Conservation (phyloP, 2,113 vertebrate species). For the Austrofundulus limnaeus region DNA sequence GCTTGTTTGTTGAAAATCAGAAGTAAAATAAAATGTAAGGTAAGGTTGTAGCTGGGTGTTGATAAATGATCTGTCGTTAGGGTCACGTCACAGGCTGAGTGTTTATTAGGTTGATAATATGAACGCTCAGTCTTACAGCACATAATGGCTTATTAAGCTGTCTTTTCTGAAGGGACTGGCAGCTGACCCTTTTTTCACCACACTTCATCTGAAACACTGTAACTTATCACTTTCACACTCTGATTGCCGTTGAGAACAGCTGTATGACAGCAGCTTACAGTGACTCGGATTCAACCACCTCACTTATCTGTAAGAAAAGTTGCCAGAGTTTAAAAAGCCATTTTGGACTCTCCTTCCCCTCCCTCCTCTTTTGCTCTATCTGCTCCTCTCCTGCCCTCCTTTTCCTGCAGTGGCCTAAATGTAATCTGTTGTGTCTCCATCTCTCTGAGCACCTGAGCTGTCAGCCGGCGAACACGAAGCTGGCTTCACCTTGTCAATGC, state of each 20-base stretch:
- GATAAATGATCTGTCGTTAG: too few relatives aligned
- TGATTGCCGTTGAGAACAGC: background rate
- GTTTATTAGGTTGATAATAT: too few relatives aligned
- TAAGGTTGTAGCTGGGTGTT: too few relatives aligned
- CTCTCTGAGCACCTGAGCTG: constrained; percentile 74
- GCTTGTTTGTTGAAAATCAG: too few relatives aligned
- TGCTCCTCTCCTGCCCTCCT: background rate
- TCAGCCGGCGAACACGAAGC: constrained; percentile 60
- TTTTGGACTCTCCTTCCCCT: constrained; percentile 18
- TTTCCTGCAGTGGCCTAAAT: constrained; percentile 58
- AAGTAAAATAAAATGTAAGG: too few relatives aligned
- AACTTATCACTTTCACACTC: background rate
- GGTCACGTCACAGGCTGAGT: too few relatives aligned
- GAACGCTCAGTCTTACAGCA: background rate
- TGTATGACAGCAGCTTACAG: background rate
- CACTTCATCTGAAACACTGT: background rate
- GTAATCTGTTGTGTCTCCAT: constrained; percentile 72
- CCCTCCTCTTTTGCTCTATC: constrained; percentile 13
- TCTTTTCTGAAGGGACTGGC: background rate
- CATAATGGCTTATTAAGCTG: background rate
- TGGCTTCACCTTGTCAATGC: constrained; percentile 69
- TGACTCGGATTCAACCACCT: constrained; percentile 10
- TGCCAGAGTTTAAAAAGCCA: constrained; percentile 28
- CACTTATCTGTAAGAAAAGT: constrained; percentile 38
- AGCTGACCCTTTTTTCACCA: constrained; percentile 1